A percentile compares a stretch with the other conserved stretches of the same genome.
Evolutionary conservation across 1,140 invertebrate species (phyloP).

Genomic region (Solen grandis): DNA sequence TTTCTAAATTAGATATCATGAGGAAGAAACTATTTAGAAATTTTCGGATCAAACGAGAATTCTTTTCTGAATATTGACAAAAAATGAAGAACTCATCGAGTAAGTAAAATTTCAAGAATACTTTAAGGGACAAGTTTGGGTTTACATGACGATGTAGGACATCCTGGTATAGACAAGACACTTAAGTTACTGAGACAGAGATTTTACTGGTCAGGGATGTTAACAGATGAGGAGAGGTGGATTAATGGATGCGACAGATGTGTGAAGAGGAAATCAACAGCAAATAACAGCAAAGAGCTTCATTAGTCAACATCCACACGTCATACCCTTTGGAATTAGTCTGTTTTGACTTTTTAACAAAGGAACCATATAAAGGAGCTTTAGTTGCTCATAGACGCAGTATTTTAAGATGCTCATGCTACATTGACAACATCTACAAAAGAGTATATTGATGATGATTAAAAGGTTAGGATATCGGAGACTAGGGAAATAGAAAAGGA

Average conservation of each 20-base stretch:
- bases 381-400: constrained; percentile 34
- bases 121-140: neutral
- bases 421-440: neutral
- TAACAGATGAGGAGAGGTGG: constrained; percentile 6
- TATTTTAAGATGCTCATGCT: constrained; percentile 20
- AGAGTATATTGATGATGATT: constrained; percentile 42
- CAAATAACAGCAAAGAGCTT: constrained; percentile 4
- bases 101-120: constrained; percentile 9
- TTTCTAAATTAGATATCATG: neutral
- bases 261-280: constrained; percentile 4
- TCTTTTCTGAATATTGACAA: neutral
- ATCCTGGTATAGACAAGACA: constrained; percentile 40
- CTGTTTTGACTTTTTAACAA: constrained; percentile 40
- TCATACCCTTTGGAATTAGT: constrained; percentile 38
- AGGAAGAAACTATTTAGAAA: neutral
- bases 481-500: constrained; percentile 26
- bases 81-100: neutral
- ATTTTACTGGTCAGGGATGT: constrained; percentile 42
- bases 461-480: constrained; percentile 1
- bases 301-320: constrained; percentile 12
- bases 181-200: constrained; percentile 6
- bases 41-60: neutral
- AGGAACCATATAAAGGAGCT: constrained; percentile 40
- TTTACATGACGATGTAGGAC: constrained; percentile 37
- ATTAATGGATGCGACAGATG: constrained; percentile 32